These are phyloP conservation scores for Motacilla alba DNA, from an alignment of 2,113 vertebrate species.

Conservation along the genomic window DNA sequence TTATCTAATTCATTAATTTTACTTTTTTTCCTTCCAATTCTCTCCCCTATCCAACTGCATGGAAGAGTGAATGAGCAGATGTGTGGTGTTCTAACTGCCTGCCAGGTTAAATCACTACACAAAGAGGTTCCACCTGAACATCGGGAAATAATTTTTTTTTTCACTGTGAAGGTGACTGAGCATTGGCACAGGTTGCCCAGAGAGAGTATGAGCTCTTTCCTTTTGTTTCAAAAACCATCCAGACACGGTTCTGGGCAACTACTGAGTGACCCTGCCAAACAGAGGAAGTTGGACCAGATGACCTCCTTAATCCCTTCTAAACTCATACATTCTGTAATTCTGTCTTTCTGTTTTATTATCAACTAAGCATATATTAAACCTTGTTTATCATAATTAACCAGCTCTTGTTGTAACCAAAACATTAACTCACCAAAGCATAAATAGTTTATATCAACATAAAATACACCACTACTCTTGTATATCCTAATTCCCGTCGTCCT, in stretches of 20 bases:
- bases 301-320: background rate
- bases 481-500: background rate
- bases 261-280: background rate
- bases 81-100: background rate
- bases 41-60: fast-evolving
- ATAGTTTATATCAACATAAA: background rate
- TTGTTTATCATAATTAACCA: background rate
- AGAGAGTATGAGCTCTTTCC: background rate
- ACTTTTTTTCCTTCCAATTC: background rate
- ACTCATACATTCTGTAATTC: background rate
- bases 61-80: background rate
- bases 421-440: background rate
- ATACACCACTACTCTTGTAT: background rate
- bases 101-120: background rate
- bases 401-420: background rate
- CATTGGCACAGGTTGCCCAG: background rate
- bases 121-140: fast-evolving
- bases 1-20: background rate
- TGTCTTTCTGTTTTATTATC: background rate
- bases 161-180: background rate
- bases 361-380: background rate
- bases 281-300: background rate
- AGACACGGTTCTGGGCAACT: background rate
- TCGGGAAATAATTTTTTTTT: background rate
- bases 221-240: background rate